Percentiles rank a stretch among this genome's conserved stretches.
phyloP scores from a whole-genome alignment of 2,888 invertebrate genomes.

The Ariolimax columbianus region DNA sequence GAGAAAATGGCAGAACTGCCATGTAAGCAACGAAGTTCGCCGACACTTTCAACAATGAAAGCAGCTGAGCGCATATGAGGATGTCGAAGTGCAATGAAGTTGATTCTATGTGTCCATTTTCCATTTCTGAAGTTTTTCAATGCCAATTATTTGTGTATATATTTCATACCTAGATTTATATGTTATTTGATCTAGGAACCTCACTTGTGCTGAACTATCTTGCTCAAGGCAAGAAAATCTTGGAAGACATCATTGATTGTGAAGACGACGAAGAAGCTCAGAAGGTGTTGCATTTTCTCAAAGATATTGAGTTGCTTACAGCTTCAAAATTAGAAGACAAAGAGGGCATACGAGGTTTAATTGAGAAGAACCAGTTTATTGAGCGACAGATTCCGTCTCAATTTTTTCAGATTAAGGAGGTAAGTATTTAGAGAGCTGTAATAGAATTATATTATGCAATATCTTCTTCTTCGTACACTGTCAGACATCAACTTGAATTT shows the following conservation, averaged over 20 bases:
- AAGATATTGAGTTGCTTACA: conserved; percentile 19
- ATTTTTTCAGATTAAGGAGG: conserved; percentile 38
- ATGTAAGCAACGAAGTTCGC: too few relatives aligned
- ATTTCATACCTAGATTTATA: background rate
- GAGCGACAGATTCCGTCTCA: conserved; percentile 44
- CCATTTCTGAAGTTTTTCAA: background rate
- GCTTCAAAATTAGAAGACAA: conserved; percentile 6
- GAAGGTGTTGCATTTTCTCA: conserved; percentile 28
- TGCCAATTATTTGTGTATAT: background rate
- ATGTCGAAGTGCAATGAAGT: too few relatives aligned
- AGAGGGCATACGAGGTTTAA: conserved; percentile 26
- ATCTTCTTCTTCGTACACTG: too few relatives aligned
- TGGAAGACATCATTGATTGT: background rate
- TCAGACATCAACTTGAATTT: too few relatives aligned
- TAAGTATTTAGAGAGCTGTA: too few relatives aligned
- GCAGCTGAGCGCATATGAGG: too few relatives aligned
- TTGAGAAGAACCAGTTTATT: conserved; percentile 36
- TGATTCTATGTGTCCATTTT: too few relatives aligned
- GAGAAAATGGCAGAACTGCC: too few relatives aligned
- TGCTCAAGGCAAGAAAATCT: conserved; percentile 19
- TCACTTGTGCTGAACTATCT: conserved; percentile 39
- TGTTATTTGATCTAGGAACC: background rate
- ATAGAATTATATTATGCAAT: too few relatives aligned
- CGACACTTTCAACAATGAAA: too few relatives aligned
- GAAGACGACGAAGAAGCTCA: conserved; percentile 21